phyloP scores from a whole-genome alignment of 2,888 invertebrate genomes.

The Melolontha melolontha region DNA sequence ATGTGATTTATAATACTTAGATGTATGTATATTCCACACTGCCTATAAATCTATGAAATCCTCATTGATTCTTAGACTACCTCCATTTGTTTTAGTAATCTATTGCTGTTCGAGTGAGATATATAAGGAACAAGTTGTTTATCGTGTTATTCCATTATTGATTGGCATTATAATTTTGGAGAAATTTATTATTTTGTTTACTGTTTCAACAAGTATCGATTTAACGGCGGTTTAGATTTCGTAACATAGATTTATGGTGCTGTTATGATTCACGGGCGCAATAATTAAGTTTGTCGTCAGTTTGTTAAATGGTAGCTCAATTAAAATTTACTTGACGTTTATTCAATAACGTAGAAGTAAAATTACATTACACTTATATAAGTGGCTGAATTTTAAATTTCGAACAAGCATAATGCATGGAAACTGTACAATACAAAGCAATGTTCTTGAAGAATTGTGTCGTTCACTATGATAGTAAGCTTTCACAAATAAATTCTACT shows the following conservation, averaged over 20 bases:
- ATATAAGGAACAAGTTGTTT: constrained; percentile 40
- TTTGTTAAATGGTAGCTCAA: constrained; percentile 20
- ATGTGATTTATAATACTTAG: neutral
- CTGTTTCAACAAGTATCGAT: constrained; percentile 44
- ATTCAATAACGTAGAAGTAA: constrained; percentile 18
- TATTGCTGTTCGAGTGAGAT: constrained; percentile 31
- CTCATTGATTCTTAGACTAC: constrained; percentile 16
- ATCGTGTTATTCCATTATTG: constrained; percentile 40
- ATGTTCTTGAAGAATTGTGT: too few species aligned
- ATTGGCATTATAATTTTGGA: constrained; percentile 38
- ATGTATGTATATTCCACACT: neutral
- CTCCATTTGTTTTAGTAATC: constrained; percentile 14
- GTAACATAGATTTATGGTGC: constrained; percentile 36
- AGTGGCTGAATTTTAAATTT: too few species aligned
- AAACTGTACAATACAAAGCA: too few species aligned
- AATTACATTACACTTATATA: neutral
- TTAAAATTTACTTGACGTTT: constrained; percentile 24
- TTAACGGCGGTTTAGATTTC: constrained; percentile 37
- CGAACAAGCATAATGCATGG: too few species aligned
- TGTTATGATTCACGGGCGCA: constrained; percentile 33
- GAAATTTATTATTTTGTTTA: constrained; percentile 44
- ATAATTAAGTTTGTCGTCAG: constrained; percentile 36
- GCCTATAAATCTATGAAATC: constrained; percentile 17
- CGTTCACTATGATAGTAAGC: too few species aligned
- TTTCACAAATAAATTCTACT: too few species aligned